A percentile compares a stretch with the other conserved stretches of the same genome.
Conservation (phyloP, 2,113 vertebrate genomes). For the human (Homo sapiens) region DNA sequence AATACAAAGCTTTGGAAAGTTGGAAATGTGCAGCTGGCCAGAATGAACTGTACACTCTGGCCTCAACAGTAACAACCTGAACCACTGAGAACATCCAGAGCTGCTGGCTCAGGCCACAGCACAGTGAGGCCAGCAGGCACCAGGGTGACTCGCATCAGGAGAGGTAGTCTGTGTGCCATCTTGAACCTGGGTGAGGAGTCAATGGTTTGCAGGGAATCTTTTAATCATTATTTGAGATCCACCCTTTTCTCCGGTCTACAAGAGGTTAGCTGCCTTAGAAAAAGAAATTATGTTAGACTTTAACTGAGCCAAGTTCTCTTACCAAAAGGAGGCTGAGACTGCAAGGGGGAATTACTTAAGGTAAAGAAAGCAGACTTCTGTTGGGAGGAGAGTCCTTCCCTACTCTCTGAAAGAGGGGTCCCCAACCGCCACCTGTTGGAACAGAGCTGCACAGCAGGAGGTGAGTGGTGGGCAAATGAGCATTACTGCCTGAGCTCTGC, state of each 20-base stretch:
- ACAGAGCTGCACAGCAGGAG: too few relatives aligned
- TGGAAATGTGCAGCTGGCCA: constrained; percentile 18
- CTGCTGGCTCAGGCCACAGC: background rate
- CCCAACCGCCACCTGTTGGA: too few relatives aligned
- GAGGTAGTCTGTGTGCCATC: background rate
- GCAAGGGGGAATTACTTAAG: background rate
- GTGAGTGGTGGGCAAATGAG: too few relatives aligned
- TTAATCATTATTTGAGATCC: constrained; percentile 28
- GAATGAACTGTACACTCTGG: constrained; percentile 17
- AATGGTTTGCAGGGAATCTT: background rate
- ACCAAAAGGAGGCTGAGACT: background rate
- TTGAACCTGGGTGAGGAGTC: background rate
- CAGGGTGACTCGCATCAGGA: background rate
- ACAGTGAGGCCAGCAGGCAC: background rate
- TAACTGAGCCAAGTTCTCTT: background rate
- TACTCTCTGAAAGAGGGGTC: background rate
- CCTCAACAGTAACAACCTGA: background rate
- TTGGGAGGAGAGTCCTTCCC: background rate
- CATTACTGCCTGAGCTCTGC: too few relatives aligned
- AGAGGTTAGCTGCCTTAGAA: background rate
- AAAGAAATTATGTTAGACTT: background rate
- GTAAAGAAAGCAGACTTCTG: background rate
- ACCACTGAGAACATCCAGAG: background rate
- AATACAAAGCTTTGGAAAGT: constrained; percentile 30
- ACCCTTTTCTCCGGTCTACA: background rate